A percentile compares a stretch with the other conserved stretches of the same genome.
Conservation (phyloP, 1,140 invertebrate genomes). For the Sminthurinus signatus region DNA sequence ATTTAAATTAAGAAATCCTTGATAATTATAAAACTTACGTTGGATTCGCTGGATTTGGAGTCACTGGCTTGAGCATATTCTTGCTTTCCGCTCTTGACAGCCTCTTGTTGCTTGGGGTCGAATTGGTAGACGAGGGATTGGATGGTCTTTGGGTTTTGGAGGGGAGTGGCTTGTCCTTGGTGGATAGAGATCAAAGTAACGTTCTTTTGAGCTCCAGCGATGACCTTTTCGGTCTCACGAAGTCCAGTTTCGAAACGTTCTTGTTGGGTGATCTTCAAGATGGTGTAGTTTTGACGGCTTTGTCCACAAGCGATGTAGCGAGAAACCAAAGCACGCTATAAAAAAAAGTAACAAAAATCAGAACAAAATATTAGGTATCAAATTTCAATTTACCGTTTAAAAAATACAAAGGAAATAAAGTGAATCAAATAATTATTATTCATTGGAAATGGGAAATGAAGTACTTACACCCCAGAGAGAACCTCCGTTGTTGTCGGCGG, state of each 20-base stretch:
- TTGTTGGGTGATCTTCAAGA: conserved; percentile 33
- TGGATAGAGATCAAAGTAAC: conserved; percentile 17
- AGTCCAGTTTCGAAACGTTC: conserved; percentile 30
- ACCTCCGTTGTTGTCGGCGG: conserved; percentile 37
- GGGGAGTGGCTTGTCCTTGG: not conserved
- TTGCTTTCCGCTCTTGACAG: conserved; percentile 13
- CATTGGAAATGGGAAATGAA: not conserved
- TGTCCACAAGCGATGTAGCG: conserved; percentile 33
- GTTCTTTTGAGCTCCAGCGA: conserved; percentile 30
- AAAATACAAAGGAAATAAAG: not conserved
- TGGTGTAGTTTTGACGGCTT: conserved; percentile 30
- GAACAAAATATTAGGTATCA: not conserved
- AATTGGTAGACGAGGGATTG: conserved; percentile 30
- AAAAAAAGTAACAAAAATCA: not conserved
- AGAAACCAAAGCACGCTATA: conserved; percentile 28
- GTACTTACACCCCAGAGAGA: conserved; percentile 30
- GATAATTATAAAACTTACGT: too few species aligned
- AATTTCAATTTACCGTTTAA: not conserved
- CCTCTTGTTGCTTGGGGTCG: conserved; percentile 26
- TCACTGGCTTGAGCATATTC: too few species aligned
- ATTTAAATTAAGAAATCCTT: too few species aligned
- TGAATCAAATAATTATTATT: not conserved
- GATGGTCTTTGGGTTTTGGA: conserved; percentile 21
- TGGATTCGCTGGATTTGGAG: too few species aligned
- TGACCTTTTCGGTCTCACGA: conserved; percentile 18